Conservation (phyloP, 2,113 vertebrate species). For the Gulo gulo region DNA sequence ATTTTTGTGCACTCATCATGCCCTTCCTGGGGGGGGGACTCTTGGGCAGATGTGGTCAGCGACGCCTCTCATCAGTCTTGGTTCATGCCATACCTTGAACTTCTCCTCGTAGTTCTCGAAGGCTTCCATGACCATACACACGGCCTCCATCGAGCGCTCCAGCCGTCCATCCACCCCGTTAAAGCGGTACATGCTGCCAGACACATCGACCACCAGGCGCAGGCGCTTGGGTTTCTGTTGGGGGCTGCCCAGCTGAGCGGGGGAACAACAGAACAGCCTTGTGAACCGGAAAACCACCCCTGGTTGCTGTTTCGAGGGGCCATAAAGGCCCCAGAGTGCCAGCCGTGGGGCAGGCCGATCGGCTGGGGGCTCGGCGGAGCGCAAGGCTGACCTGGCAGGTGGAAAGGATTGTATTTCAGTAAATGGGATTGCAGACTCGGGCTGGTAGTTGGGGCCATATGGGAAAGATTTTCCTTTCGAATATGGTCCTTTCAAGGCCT, state of each 20-base stretch:
- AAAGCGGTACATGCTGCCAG: constrained; percentile 98
- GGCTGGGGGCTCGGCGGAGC: fast-evolving
- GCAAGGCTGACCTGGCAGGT: neutral
- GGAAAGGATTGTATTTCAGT: constrained; percentile 33
- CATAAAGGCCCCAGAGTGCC: neutral
- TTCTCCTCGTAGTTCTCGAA: constrained; percentile 96
- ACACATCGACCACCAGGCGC: constrained; percentile 92
- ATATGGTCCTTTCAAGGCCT: neutral
- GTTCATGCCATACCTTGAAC: constrained; percentile 90
- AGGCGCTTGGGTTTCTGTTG: constrained; percentile 96
- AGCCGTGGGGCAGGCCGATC: neutral
- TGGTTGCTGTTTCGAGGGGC: neutral
- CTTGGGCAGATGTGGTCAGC: neutral
- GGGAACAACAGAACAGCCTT: neutral
- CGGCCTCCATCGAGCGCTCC: constrained; percentile 96
- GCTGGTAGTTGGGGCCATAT: constrained; percentile 27
- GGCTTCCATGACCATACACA: constrained; percentile 98
- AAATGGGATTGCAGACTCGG: constrained; percentile 25
- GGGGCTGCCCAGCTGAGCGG: constrained; percentile 89
- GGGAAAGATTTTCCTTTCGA: constrained; percentile 54
- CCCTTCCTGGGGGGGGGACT: neutral
- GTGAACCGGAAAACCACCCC: neutral
- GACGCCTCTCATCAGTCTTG: neutral
- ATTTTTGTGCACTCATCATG: constrained; percentile 2
- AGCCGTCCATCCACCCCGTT: constrained; percentile 94